Evolutionary conservation across 1,140 invertebrate species (phyloP).

Genomic region (Marisa cornuarietis): DNA sequence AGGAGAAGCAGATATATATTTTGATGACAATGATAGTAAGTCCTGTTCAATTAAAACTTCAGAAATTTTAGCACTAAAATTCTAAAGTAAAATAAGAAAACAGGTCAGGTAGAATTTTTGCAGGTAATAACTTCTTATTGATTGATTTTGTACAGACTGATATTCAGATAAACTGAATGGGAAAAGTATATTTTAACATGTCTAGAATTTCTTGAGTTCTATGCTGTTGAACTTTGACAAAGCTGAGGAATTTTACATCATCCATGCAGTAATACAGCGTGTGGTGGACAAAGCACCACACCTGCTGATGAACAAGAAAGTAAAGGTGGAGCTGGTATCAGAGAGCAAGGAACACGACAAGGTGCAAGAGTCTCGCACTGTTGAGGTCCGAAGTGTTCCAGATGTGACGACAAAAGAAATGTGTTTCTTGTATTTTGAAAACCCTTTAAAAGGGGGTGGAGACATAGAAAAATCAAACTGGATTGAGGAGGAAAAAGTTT

Average conservation of each 20-base stretch:
- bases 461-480: constrained; percentile 26
- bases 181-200: not conserved
- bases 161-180: too few relatives aligned
- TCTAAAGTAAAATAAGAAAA: not conserved
- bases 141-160: too few relatives aligned
- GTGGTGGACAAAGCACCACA: constrained; percentile 15
- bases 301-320: constrained; percentile 18
- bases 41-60: not conserved
- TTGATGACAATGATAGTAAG: constrained; percentile 10
- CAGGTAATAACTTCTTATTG: too few relatives aligned
- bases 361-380: not conserved
- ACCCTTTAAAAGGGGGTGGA: constrained; percentile 33
- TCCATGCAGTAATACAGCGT: constrained; percentile 12
- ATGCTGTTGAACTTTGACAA: not conserved
- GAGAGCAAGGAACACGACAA: not conserved
- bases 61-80: not conserved
- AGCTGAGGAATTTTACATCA: not conserved
- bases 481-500: constrained; percentile 26
- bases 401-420: constrained; percentile 14
- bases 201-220: not conserved
- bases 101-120: too few relatives aligned
- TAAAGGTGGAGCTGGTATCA: constrained; percentile 10
- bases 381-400: constrained; percentile 10
- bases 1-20: constrained; percentile 17
- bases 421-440: constrained; percentile 41